These are phyloP conservation scores for Venustoraphidia nigricollis DNA, from an alignment of 2,888 invertebrate species.

Conservation along the genomic window DNA sequence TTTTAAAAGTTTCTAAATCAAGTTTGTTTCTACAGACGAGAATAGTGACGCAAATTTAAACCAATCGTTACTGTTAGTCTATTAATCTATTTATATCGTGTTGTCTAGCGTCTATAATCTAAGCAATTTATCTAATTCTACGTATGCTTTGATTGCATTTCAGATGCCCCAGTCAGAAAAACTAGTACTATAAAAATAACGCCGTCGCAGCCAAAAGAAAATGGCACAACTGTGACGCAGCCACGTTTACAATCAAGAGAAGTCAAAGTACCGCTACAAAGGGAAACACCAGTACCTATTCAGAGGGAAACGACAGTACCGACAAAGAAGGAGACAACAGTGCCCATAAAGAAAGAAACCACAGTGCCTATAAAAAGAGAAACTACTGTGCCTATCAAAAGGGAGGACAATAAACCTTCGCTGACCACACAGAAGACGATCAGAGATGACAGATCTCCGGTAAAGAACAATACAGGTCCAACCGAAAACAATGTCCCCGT, in stretches of 20 bases:
- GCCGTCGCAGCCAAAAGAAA: conserved; percentile 22
- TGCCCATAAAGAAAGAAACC: conserved; percentile 22
- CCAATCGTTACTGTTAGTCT: no score
- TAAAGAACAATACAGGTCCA: background rate
- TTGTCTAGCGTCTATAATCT: no score
- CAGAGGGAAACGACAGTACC: conserved; percentile 20
- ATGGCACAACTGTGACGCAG: conserved; percentile 3
- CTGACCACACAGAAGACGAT: conserved; percentile 5
- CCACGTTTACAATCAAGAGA: conserved; percentile 20
- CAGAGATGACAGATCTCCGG: background rate
- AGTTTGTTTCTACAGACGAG: no score
- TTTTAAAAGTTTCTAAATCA: no score
- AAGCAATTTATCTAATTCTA: no score
- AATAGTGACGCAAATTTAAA: no score
- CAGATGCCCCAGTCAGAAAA: background rate
- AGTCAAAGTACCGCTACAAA: conserved; percentile 26
- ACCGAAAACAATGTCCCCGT: background rate
- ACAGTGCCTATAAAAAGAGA: background rate
- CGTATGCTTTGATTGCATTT: no score
- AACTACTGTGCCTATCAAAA: no score
- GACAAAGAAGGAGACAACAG: conserved; percentile 23
- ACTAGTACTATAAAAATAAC: conserved; percentile 23
- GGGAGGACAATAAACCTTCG: background rate
- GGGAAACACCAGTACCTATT: conserved; percentile 12
- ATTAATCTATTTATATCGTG: no score